Percentiles rank a stretch among this genome's conserved stretches.
Evolutionary conservation across 2,797 vertebrate species (phyloP).

Genomic region (Onychomys torridus): DNA sequence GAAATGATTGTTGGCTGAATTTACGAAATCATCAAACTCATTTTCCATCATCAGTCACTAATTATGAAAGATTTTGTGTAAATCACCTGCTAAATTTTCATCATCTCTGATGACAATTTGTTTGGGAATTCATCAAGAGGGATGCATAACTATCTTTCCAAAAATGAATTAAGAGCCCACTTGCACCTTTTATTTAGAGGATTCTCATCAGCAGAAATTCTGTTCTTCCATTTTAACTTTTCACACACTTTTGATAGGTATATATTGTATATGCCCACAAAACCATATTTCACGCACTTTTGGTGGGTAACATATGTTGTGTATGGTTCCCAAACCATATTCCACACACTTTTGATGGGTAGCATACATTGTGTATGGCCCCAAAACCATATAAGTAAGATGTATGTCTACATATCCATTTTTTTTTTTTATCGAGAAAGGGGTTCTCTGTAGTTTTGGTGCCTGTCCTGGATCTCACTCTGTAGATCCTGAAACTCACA

Average conservation of each 20-base stretch:
- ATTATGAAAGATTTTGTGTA: neutral
- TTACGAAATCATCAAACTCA: neutral
- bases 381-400: neutral
- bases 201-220: neutral
- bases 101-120: conserved; percentile 47
- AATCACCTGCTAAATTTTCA: conserved; percentile 56
- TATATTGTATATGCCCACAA: neutral
- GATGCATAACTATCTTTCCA: neutral
- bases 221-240: neutral
- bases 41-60: neutral
- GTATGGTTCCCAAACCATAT: neutral
- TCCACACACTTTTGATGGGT: neutral
- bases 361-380: neutral
- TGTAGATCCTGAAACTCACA: no score
- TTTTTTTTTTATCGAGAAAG: neutral
- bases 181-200: neutral
- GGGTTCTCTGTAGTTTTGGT: no score
- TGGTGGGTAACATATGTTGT: neutral
- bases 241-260: neutral
- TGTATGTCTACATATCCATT: neutral
- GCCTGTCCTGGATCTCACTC: no score
- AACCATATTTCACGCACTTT: neutral
- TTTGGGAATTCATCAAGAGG: conserved; percentile 23
- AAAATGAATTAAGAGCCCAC: neutral
- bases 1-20: neutral